Base-by-base conservation (phyloP, 2,888 invertebrate species). In the Latheticus oryzae region DNA sequence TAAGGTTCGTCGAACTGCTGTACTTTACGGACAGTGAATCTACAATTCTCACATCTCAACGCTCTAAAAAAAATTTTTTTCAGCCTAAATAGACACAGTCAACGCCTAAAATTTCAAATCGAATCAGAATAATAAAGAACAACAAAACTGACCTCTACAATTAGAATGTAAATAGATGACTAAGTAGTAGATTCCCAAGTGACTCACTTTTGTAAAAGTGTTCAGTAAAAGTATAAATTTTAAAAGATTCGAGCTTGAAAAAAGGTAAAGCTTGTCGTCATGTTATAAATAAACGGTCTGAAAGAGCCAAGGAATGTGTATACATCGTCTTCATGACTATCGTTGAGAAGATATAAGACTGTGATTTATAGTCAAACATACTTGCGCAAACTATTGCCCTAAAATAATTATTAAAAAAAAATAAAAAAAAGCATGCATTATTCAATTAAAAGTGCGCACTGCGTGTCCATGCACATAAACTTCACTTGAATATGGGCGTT, bases 1-100 rank as follows among this genome's bases (percentile, higher is more conserved):
- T 32, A 47, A 56, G 60, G 67, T 63, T 67, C 67, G 65, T 57
- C 65, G 67, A 67, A 64, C 66, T 58, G 58, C 35, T 60, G 62
- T 45, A 58, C 63, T 65, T 66, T 65, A 64, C 61, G 66, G 63
- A 54, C 43, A 42, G 35, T 58, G 61, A 58, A 61, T 57, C 33
- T 32, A 42, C 23, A 30, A 15, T 26, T 23, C 48, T 56, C 42
- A 56, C 56, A 56, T 42, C 50, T 56, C 56, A 56, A 24, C 50
- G 50, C 28, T 11, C 42, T 38, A 16, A 13, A 11, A 19, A 26
- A 38, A 21, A n/a, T n/a, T n/a, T n/a, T 33, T 26, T n/a, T 33
- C 7, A 15, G 30, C 24, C 51, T 23, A 53, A 43, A 26, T 54
- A 32, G 52, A 42, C 23, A 13, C 17, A 37, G 7, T 26, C 26